Base-by-base conservation (phyloP, 2,113 vertebrate species). In the Oxyruncus cristatus region DNA sequence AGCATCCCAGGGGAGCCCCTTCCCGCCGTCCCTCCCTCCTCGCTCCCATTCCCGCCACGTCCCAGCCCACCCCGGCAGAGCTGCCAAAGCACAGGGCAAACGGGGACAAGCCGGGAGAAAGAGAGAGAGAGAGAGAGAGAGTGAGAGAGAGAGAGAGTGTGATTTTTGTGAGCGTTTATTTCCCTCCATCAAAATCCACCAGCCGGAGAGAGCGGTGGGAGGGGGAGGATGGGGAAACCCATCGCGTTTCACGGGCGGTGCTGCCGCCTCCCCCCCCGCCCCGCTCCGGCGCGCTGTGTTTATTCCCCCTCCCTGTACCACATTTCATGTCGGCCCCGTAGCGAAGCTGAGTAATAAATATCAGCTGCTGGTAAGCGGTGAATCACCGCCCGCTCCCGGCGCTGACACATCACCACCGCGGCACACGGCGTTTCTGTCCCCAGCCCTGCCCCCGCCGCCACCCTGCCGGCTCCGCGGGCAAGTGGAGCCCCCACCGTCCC, bases 31-130 rank as follows among this genome's bases (percentile, higher is more conserved):
- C 65, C 56, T 93, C 56, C 63, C 65, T 91, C 70, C 85, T 42
- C 23, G 0, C 79, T 85, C 74, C 78, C 55, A 1, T 73, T 77
- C 79, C 61, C 8, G 7, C 85, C 52, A 10, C 19, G 49, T 95
- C 86, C 89, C 95, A 65, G 85, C 93, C 87, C 92, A 79, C 68
- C 56, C 26, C 59, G 18, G 58, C 56, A 0, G 72, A 66, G 71
- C 94, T 95, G 96, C 97, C 95, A 95, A 94, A 55, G 89, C 79
- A 1, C 81, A 77, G 96, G 94, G 96, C 96, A 97, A 96, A 95
- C 22, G 83, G 93, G 97, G 96, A 96, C 96, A 96, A 66, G 72
- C 81, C 2, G 14, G 44, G 37, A 82, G 91, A 72, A 78, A 62
- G 91, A 93, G 85, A 58, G 87, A 92, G 89, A 85, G 91, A 72